A percentile compares a stretch with the other conserved stretches of the same genome.
Conservation (phyloP, 2,888 invertebrate genomes). For the Didymodactylos carnosus region DNA sequence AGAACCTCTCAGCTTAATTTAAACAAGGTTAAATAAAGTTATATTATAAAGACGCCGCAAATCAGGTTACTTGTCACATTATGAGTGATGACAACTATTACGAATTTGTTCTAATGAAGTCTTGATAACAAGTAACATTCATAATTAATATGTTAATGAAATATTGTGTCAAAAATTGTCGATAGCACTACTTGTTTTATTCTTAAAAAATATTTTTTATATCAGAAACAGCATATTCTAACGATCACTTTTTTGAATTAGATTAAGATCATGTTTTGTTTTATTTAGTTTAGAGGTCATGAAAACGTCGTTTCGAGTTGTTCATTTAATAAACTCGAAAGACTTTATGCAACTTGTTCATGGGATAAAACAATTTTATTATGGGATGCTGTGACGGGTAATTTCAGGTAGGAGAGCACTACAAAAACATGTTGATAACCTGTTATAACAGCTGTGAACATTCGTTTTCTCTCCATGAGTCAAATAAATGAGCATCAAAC, state of each 20-base stretch:
- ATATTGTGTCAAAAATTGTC: too few relatives aligned
- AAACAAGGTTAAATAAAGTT: too few relatives aligned
- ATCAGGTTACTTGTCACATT: too few relatives aligned
- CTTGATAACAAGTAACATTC: too few relatives aligned
- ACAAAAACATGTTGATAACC: too few relatives aligned
- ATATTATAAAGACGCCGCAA: too few relatives aligned
- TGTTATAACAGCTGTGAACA: background rate
- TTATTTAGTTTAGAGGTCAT: conserved; percentile 23
- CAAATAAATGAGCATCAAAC: background rate
- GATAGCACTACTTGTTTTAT: too few relatives aligned
- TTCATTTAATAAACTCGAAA: conserved; percentile 25
- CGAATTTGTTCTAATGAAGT: too few relatives aligned
- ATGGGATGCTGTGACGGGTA: conserved; percentile 33
- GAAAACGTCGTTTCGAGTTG: conserved; percentile 27
- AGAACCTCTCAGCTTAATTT: too few relatives aligned
- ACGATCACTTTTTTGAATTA: background rate
- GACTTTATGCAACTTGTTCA: conserved; percentile 29
- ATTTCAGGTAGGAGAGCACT: conserved; percentile 23
- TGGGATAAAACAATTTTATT: conserved; percentile 31
- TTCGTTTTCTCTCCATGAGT: background rate
- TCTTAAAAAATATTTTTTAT: too few relatives aligned
- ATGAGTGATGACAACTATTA: too few relatives aligned
- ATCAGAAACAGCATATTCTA: background rate
- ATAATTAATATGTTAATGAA: too few relatives aligned
- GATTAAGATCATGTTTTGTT: background rate